These are phyloP conservation scores for Dermochelys coriacea DNA, from an alignment of 2,797 vertebrate genomes.

Conservation along the genomic window DNA sequence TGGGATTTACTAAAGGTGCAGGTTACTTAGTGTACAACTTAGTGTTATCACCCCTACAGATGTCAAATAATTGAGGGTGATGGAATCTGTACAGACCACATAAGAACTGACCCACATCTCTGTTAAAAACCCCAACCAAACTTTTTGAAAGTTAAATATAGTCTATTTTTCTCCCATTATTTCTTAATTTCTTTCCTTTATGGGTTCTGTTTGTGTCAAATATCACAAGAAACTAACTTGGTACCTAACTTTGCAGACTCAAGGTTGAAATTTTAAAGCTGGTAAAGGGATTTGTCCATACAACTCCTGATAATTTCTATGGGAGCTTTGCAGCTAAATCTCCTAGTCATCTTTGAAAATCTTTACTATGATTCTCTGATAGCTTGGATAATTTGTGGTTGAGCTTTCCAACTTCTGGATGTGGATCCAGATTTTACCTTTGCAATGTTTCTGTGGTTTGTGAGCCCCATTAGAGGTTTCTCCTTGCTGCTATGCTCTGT, in stretches of 20 bases:
- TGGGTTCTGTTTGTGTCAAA: neutral
- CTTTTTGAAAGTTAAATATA: neutral
- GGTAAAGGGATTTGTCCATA: neutral
- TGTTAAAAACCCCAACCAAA: neutral
- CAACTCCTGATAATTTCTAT: neutral
- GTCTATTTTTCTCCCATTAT: neutral
- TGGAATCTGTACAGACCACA: too few species aligned
- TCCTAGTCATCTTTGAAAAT: neutral
- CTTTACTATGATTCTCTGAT: neutral
- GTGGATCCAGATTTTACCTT: neutral
- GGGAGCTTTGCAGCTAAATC: neutral
- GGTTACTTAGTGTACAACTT: neutral
- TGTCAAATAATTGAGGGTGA: neutral
- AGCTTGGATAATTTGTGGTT: neutral
- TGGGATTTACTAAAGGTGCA: neutral
- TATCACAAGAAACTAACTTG: neutral
- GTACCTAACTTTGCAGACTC: neutral
- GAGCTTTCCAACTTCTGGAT: neutral
- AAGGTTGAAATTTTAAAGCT: neutral
- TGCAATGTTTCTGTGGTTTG: neutral
- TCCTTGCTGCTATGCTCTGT: neutral
- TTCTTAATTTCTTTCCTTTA: neutral
- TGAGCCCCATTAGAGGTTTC: neutral
- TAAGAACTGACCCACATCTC: neutral
- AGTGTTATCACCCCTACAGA: rapidly evolving